phyloP scores from a whole-genome alignment of 2,797 vertebrate genomes.

The Cercopithecus mitis region DNA sequence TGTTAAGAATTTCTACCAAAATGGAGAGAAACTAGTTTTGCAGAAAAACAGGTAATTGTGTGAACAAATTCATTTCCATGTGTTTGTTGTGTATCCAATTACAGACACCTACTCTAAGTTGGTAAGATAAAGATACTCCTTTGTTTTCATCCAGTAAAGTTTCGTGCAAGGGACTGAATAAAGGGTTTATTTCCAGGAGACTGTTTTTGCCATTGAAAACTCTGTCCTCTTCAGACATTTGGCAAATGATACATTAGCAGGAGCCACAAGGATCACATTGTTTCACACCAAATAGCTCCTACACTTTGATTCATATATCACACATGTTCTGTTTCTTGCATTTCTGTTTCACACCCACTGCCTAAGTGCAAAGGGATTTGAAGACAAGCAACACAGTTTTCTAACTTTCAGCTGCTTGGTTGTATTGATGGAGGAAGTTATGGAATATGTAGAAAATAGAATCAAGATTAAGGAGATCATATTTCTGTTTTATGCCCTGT shows the following conservation, averaged over 20 bases:
- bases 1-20: constrained; percentile 36
- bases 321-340: constrained; percentile 58
- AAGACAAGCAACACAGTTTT: constrained; percentile 66
- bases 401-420: constrained; percentile 69
- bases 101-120: constrained; percentile 46
- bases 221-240: constrained; percentile 56
- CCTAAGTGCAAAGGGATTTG: constrained; percentile 67
- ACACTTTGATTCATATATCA: constrained; percentile 63
- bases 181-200: constrained; percentile 52
- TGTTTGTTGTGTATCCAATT: constrained; percentile 32
- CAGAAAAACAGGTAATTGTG: constrained; percentile 22
- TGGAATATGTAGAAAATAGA: constrained; percentile 72
- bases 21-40: constrained; percentile 3
- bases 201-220: constrained; percentile 60
- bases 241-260: constrained; percentile 56
- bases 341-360: constrained; percentile 63
- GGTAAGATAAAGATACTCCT: constrained; percentile 51
- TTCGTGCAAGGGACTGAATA: constrained; percentile 48
- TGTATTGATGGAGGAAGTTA: constrained; percentile 73
- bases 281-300: constrained; percentile 47
- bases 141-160: constrained; percentile 56
- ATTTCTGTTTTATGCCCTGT: constrained; percentile 69
- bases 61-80: constrained; percentile 28
- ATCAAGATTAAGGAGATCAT: constrained; percentile 69
- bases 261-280: constrained; percentile 62